Evolutionary conservation across 2,113 vertebrate species (phyloP).

Genomic region (Eupsittula cactorum): DNA sequence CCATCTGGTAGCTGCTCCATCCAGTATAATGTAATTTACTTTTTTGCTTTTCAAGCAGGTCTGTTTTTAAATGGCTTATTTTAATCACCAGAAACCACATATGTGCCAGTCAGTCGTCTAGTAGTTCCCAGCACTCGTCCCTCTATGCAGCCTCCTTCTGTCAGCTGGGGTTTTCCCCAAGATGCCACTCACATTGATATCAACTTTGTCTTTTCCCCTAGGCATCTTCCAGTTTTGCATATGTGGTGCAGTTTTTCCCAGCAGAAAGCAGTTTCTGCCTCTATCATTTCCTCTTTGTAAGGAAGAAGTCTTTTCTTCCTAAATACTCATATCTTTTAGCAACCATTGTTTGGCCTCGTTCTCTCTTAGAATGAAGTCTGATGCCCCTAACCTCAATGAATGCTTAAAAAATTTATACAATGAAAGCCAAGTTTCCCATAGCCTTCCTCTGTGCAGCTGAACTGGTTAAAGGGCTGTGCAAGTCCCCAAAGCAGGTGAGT

Average conservation of each 20-base stretch:
- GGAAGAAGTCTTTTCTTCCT: neutral
- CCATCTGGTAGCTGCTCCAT: conserved; percentile 68
- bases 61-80: conserved; percentile 69
- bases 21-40: conserved; percentile 64
- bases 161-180: conserved; percentile 72
- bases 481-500: conserved; percentile 42
- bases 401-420: neutral
- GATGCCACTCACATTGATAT: conserved; percentile 63
- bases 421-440: neutral
- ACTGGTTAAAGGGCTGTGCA: neutral
- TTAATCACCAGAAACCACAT: conserved; percentile 70
- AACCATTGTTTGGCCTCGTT: neutral
- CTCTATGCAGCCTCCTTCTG: conserved; percentile 61
- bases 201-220: conserved; percentile 61
- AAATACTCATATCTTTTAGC: neutral
- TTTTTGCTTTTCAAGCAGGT: conserved; percentile 69
- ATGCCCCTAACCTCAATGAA: neutral
- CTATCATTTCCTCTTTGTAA: neutral
- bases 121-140: conserved; percentile 56
- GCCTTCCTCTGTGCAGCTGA: neutral
- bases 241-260: conserved; percentile 5
- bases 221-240: conserved; percentile 59
- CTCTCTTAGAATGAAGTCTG: neutral
- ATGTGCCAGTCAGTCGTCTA: conserved; percentile 64
- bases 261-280: conserved; percentile 31